These are phyloP conservation scores for Oreochromis tanganicae DNA, from an alignment of 2,113 vertebrate genomes.

Conservation along the genomic window DNA sequence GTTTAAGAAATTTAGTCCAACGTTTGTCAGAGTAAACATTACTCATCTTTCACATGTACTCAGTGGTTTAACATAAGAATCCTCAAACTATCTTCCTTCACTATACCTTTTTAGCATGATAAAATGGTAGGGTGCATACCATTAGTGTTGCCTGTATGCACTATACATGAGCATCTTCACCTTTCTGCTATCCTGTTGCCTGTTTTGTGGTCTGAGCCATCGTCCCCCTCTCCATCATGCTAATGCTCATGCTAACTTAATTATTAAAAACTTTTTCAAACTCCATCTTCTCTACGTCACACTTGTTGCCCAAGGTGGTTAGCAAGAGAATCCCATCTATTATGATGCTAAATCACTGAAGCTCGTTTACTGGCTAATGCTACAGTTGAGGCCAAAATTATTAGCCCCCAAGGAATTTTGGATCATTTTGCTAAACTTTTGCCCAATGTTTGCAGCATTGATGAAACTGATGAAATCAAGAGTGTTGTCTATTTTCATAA, in stretches of 20 bases:
- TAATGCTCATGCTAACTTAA: not conserved
- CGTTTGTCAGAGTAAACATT: not conserved
- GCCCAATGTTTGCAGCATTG: fast-evolving
- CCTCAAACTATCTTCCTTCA: not conserved
- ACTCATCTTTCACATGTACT: not conserved
- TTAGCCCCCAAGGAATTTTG: not conserved
- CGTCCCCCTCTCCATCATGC: not conserved
- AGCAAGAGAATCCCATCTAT: not conserved
- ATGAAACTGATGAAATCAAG: not conserved
- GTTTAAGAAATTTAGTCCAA: not conserved
- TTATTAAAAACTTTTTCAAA: fast-evolving
- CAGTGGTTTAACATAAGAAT: not conserved
- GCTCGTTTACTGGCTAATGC: not conserved
- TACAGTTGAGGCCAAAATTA: not conserved
- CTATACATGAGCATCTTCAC: not conserved
- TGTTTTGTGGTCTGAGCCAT: not conserved
- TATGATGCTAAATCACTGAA: not conserved
- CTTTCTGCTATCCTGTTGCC: not conserved
- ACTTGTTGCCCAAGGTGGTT: not conserved
- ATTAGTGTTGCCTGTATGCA: not conserved
- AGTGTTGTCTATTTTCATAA: not conserved
- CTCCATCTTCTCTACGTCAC: not conserved
- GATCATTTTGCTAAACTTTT: not conserved
- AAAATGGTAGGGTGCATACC: not conserved
- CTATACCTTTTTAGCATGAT: not conserved